A percentile compares a stretch with the other conserved stretches of the same genome.
Conservation (phyloP, 2,888 invertebrate species). For the Papilio demoleus region DNA sequence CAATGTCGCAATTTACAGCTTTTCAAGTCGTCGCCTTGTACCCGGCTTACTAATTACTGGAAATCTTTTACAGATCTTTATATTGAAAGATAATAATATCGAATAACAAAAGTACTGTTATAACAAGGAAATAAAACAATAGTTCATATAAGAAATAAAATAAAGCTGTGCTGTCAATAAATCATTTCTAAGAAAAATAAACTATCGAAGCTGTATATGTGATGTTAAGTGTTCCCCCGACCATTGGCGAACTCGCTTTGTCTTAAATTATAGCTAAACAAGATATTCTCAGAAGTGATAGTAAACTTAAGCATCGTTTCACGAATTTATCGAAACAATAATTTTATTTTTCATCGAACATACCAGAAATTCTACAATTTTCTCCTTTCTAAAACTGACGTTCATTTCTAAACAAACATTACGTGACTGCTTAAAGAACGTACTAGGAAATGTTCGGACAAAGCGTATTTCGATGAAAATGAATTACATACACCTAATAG, state of each 20-base stretch:
- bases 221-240: conserved; percentile 15
- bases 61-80: conserved; percentile 70
- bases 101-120: conserved; percentile 46
- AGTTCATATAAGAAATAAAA: not conserved
- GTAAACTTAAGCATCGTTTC: not conserved
- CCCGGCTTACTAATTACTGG: conserved; percentile 71
- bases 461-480: not conserved
- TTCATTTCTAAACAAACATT: not conserved
- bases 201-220: not conserved
- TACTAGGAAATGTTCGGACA: not conserved
- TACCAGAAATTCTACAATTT: not conserved
- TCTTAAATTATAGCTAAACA: conserved; percentile 4
- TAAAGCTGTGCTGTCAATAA: conserved; percentile 2
- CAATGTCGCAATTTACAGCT: conserved; percentile 50
- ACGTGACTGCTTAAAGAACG: not conserved
- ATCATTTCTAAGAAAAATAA: conserved; percentile 13
- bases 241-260: not conserved
- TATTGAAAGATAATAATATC: conserved; percentile 65
- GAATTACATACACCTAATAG: not conserved
- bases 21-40: conserved; percentile 50
- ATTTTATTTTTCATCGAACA: not conserved
- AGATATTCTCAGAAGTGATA: conserved; percentile 6
- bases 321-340: not conserved
- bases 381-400: not conserved
- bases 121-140: not conserved